Percentiles rank a stretch among this genome's conserved stretches.
Conservation (phyloP, 2,797 vertebrate genomes). For the Myripristis murdjan region DNA sequence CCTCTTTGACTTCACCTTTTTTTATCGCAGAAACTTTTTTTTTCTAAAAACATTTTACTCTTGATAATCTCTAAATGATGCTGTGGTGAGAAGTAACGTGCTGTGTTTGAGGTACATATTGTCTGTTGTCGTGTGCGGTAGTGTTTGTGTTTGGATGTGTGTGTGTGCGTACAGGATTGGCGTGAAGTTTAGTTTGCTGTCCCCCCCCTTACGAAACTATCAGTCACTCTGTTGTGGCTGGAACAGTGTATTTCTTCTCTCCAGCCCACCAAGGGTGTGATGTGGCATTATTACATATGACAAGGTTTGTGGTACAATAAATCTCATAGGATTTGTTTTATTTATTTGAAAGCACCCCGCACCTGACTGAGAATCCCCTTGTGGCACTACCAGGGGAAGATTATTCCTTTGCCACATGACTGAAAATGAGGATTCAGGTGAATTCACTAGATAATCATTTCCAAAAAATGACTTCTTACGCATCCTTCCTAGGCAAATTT, state of each 20-base stretch:
- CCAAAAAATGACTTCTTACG: conserved; percentile 6
- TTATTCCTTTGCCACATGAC: conserved; percentile 20
- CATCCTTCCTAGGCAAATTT: conserved; percentile 20
- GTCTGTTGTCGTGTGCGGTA: conserved; percentile 63
- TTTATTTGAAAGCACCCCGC: not conserved
- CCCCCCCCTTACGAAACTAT: not conserved
- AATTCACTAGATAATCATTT: conserved; percentile 14
- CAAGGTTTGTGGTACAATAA: conserved; percentile 19
- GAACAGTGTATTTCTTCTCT: conserved; percentile 30
- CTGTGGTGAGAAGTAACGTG: conserved; percentile 79
- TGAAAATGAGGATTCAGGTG: conserved; percentile 16
- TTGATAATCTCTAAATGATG: conserved; percentile 72
- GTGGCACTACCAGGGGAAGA: conserved; percentile 1
- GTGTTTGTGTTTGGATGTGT: conserved; percentile 68
- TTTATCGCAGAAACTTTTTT: conserved; percentile 55
- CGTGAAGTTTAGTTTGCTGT: too few relatives aligned
- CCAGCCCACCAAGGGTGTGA: not conserved
- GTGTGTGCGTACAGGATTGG: conserved; percentile 60
- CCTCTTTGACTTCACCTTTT: conserved; percentile 22
- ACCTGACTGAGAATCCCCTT: conserved; percentile 9
- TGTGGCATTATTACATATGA: conserved; percentile 32
- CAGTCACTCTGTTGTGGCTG: conserved; percentile 43
- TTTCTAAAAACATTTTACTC: conserved; percentile 52
- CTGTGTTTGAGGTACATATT: conserved; percentile 76
- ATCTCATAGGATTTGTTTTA: conserved; percentile 19